Conservation (phyloP, 2,113 vertebrate species). For the Lontra canadensis region DNA sequence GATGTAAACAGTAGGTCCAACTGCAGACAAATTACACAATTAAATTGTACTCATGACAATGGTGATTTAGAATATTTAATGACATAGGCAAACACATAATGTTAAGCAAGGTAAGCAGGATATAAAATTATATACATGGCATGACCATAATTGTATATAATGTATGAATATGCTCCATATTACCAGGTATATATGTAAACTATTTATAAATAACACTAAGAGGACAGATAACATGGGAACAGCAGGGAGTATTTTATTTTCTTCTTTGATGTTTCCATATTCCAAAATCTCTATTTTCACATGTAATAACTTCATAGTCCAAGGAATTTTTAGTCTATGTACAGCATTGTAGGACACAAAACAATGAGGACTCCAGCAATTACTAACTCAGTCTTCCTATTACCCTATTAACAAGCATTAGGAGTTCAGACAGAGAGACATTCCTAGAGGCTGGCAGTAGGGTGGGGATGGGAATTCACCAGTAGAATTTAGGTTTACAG, state of each 20-base stretch:
- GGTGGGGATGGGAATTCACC: background rate
- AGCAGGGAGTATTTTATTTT: background rate
- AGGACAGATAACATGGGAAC: background rate
- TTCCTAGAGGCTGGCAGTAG: background rate
- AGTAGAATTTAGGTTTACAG: background rate
- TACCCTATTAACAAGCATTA: background rate
- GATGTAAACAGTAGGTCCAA: background rate
- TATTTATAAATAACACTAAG: conserved; percentile 28
- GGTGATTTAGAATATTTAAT: conserved; percentile 30
- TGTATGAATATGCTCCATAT: background rate
- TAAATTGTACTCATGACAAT: conserved; percentile 30
- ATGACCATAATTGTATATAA: background rate
- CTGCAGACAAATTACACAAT: background rate
- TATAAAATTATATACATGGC: background rate
- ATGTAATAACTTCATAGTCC: conserved; percentile 8
- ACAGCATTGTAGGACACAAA: background rate
- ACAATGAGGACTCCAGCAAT: background rate
- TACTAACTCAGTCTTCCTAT: background rate
- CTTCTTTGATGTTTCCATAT: background rate
- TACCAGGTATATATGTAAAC: background rate
- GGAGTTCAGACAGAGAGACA: background rate
- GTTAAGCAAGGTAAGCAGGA: background rate
- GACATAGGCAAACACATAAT: background rate
- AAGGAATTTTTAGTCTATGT: background rate
- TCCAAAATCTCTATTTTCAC: conserved; percentile 9